phyloP scores from a whole-genome alignment of 2,888 invertebrate species.

The Nephrotoma appendiculata region DNA sequence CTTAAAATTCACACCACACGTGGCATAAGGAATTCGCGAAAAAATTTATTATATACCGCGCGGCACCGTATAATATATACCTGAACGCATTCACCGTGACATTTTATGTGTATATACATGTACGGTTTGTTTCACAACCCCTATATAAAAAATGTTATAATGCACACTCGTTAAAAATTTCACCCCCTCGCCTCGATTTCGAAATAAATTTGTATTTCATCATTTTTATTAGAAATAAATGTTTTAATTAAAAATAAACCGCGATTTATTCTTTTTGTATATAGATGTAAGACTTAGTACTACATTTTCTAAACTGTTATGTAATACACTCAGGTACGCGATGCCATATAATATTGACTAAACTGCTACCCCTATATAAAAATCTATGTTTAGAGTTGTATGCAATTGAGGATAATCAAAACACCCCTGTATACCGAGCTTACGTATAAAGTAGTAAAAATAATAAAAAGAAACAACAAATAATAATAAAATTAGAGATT shows the following conservation, averaged over 20 bases:
- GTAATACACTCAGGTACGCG: neutral
- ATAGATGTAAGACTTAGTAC: neutral
- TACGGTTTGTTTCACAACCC: neutral
- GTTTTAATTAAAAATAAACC: neutral
- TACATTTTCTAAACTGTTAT: neutral
- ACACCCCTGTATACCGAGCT: neutral
- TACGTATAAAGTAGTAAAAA: neutral
- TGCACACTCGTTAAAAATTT: neutral
- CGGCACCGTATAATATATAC: neutral
- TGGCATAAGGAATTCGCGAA: neutral
- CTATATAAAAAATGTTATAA: neutral
- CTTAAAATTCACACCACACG: neutral
- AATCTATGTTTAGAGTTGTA: neutral
- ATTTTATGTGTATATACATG: neutral
- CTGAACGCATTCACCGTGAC: neutral
- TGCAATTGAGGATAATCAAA: neutral
- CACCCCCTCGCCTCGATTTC: neutral
- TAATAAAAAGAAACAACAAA: neutral
- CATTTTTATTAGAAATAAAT: neutral
- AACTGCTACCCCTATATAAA: neutral
- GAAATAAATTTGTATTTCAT: neutral
- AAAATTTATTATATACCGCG: neutral
- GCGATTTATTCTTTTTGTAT: neutral
- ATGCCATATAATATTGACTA: neutral
- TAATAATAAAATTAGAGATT: neutral